Conservation (phyloP, 2,888 invertebrate species). For the Sepioteuthis lessoniana region DNA sequence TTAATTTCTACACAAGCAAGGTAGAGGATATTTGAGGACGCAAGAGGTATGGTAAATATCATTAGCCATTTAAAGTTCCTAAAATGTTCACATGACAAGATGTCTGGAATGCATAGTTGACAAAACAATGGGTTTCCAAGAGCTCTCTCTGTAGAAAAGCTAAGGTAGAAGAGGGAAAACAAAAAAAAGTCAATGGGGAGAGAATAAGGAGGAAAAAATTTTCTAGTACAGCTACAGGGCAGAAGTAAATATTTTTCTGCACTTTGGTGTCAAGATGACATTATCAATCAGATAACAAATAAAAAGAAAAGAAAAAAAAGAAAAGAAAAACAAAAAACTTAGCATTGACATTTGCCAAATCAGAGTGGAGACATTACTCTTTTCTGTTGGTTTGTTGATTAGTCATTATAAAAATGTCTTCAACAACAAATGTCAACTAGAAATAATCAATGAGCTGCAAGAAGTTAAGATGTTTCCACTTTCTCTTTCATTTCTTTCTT, state of each 20-base stretch:
- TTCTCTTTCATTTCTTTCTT: slow-evolving; percentile 36
- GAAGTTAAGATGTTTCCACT: slow-evolving; percentile 35
- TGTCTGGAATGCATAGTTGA: background rate
- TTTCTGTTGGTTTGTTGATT: background rate
- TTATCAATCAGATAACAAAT: background rate
- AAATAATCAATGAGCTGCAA: slow-evolving; percentile 14
- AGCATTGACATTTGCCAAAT: slow-evolving; percentile 33
- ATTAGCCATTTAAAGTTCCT: background rate
- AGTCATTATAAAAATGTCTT: background rate
- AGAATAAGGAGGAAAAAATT: background rate
- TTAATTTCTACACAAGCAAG: background rate
- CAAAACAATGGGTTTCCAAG: background rate
- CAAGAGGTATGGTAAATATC: background rate
- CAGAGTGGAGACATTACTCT: background rate
- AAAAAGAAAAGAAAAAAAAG: no score
- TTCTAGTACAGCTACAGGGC: background rate
- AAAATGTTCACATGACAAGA: background rate
- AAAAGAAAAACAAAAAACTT: background rate
- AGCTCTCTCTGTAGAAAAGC: background rate
- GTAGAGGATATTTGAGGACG: background rate
- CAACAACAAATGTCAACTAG: background rate
- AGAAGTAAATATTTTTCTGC: background rate
- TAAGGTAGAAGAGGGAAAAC: background rate
- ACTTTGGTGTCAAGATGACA: background rate
- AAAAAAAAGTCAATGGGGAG: background rate